Conservation (phyloP, 2,797 vertebrate species). For the Mastacembelus armatus region DNA sequence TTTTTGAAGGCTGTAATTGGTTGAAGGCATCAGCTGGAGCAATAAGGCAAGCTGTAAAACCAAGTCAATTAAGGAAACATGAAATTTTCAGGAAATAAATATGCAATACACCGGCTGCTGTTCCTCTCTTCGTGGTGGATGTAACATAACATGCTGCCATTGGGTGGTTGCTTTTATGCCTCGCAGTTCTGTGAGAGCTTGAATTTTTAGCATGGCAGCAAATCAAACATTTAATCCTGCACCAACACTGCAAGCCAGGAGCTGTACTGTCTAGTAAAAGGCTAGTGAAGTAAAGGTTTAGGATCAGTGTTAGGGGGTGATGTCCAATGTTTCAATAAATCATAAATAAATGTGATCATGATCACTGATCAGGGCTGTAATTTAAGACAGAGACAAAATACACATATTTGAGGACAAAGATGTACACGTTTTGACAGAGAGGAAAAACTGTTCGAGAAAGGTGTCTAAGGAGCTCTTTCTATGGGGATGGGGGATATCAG, state of each 20-base stretch:
- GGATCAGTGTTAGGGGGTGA: conserved; percentile 43
- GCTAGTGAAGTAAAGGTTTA: conserved; percentile 23
- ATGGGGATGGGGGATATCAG: too few species aligned
- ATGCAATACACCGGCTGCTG: conserved; percentile 21
- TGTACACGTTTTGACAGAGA: too few species aligned
- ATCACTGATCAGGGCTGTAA: too few species aligned
- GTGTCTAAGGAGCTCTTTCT: too few species aligned
- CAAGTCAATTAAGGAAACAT: conserved; percentile 55
- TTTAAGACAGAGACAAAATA: too few species aligned
- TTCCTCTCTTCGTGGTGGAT: conserved; percentile 1
- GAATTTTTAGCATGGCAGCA: conserved; percentile 15
- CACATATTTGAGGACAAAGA: too few species aligned
- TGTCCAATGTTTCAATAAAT: conserved; percentile 57
- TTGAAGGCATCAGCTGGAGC: conserved; percentile 48
- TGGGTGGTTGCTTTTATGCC: conserved; percentile 41
- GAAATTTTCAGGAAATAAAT: conserved; percentile 49
- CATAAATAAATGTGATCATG: conserved; percentile 46
- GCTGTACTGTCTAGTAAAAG: conserved; percentile 11
- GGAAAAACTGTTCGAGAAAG: too few species aligned
- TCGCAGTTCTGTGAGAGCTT: conserved; percentile 24
- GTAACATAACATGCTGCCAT: conserved; percentile 22
- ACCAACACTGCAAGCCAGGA: conserved; percentile 34
- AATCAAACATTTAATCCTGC: conserved; percentile 55
- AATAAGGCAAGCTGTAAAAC: conserved; percentile 58
- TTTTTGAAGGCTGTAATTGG: conserved; percentile 30